Evolutionary conservation across 2,797 vertebrate species (phyloP).

Genomic region (Cottoperca gobio): DNA sequence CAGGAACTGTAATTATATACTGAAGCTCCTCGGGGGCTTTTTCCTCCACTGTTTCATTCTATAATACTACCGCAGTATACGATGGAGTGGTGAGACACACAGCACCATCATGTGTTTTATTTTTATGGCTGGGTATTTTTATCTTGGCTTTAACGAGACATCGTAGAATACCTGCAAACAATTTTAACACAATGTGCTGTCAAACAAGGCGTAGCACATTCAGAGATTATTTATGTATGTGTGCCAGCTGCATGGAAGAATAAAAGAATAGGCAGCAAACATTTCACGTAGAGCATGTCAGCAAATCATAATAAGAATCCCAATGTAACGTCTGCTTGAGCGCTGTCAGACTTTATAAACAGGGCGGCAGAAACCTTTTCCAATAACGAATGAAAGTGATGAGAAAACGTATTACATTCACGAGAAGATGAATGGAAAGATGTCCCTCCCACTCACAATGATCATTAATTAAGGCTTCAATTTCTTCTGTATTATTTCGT

Average conservation of each 20-base stretch:
- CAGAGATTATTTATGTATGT: neutral
- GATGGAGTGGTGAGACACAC: constrained; percentile 3
- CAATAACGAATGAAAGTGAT: constrained; percentile 15
- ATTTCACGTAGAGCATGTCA: neutral
- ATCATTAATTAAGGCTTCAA: neutral
- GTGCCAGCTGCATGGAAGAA: neutral
- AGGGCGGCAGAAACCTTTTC: neutral
- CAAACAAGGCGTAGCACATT: neutral
- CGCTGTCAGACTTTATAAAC: neutral
- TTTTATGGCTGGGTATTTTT: neutral
- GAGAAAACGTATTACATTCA: constrained; percentile 9
- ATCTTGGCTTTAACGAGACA: constrained; percentile 13
- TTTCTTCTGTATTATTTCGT: neutral
- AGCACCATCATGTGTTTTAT: neutral
- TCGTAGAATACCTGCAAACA: neutral
- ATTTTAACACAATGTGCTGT: neutral
- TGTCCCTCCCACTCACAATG: neutral
- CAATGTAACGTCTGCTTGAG: neutral
- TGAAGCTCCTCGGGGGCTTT: constrained; percentile 33
- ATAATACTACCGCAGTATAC: constrained; percentile 20
- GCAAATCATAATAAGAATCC: neutral
- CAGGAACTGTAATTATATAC: constrained; percentile 57
- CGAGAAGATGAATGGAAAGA: neutral
- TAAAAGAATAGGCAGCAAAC: neutral
- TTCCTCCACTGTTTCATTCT: constrained; percentile 39